These are phyloP conservation scores for Gobius niger DNA, from an alignment of 2,113 vertebrate genomes.

Conservation along the genomic window DNA sequence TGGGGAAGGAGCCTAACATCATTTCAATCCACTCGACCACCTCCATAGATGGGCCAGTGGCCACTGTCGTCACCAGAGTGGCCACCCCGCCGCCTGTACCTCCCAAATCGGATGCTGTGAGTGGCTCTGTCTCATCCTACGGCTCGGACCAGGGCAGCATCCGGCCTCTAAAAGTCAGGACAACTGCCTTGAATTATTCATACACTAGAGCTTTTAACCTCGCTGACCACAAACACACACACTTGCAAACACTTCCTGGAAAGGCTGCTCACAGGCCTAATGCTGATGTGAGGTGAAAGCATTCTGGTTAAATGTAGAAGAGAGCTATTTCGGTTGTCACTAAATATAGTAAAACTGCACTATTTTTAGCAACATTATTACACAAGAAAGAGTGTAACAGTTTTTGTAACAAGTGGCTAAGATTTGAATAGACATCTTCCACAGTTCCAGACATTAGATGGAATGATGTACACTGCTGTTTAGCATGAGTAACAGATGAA, in stretches of 20 bases:
- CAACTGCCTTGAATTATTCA: conserved; percentile 66
- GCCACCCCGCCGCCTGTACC: conserved; percentile 87
- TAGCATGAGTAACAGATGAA: too few relatives aligned
- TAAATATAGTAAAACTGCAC: neutral
- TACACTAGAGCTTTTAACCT: conserved; percentile 57
- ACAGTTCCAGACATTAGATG: too few relatives aligned
- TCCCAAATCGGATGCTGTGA: conserved; percentile 98
- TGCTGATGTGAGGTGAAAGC: conserved; percentile 22
- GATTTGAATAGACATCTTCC: too few relatives aligned
- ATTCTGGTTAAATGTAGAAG: conserved; percentile 4
- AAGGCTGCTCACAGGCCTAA: conserved; percentile 18
- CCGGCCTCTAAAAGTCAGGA: conserved; percentile 63
- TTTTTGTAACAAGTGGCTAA: too few relatives aligned
- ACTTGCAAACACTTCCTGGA: conserved; percentile 47
- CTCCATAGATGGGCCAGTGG: conserved; percentile 73
- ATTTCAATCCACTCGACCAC: conserved; percentile 79
- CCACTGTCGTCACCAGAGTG: conserved; percentile 73
- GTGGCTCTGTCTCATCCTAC: conserved; percentile 57
- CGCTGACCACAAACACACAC: conserved; percentile 39
- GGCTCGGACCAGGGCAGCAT: conserved; percentile 44
- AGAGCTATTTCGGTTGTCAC: neutral
- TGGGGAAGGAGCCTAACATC: conserved; percentile 81
- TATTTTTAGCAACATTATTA: too few relatives aligned
- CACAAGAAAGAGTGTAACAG: too few relatives aligned
- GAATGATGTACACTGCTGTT: too few relatives aligned